Evolutionary conservation across 2,888 invertebrate genomes (phyloP), one percentile per base, ranked within the genome.

Genomic region (Caenorhabditis imperialis): DNA sequence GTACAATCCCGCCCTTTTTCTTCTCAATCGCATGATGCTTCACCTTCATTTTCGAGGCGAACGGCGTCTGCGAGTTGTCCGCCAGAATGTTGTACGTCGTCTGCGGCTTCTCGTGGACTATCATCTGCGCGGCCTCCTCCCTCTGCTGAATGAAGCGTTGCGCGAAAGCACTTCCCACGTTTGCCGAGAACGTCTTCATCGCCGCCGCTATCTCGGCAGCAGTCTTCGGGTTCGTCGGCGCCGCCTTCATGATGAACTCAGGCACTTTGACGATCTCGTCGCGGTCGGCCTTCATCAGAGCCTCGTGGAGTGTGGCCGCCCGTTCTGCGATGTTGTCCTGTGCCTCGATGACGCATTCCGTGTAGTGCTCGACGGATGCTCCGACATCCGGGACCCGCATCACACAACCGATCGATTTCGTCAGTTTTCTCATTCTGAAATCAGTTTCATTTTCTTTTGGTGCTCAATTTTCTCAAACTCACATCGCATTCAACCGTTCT

Each of bases 81-180:
- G 51, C 44, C 94, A 86, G 14, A 1, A 63, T 12, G 14, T 50
- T 50, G 33, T 54, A 76, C 2, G 60, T 67, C 25, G 54, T 61
- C 33, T 76, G 76, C 12, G 76, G 76, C 48, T 76, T 76, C 37
- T 76, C 76, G 18, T 40, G 40, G 1, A 72, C 71, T 12, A 65
- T 33, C 60, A 57, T 61, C 27, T 70, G 63, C n/a, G 67, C 63
- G 2, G 70, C 65, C 25, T 63, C 70, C 40, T 75, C 75, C 40
- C 61, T 47, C 37, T 61, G 22, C 33, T 75, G 65, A 33, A 63
- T 51, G 37, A 75, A 75, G 18, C 65, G 65, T 6, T 63, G 42
- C 1, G 75, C 75, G 12, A 75, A 27, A 6, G 61, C 62, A 12
- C 57, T 50, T 2, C 75, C 75, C 23, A 75, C 71, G 35, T 75